Conservation (phyloP, 2,888 invertebrate genomes). For the Cerastis leucographa region DNA sequence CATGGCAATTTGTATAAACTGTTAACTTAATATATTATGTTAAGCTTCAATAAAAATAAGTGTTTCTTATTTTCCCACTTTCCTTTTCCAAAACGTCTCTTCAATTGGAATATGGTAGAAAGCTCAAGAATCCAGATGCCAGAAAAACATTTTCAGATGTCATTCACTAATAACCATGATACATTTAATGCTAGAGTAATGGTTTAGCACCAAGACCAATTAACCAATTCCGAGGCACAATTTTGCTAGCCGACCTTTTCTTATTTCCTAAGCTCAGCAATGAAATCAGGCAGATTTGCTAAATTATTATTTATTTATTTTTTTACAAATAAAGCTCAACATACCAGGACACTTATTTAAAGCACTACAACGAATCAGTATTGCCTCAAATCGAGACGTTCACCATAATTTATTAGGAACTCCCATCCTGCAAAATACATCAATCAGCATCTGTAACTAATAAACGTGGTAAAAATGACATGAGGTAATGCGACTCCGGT, state of each 20-base stretch:
- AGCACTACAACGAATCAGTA: background rate
- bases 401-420: background rate
- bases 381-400: background rate
- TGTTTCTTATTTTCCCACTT: conserved; percentile 26
- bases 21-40: conserved; percentile 89
- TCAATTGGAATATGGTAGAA: background rate
- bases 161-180: background rate
- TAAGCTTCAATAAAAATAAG: conserved; percentile 80
- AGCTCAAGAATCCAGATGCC: background rate
- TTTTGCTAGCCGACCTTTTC: background rate
- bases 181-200: too few species aligned
- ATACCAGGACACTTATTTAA: background rate
- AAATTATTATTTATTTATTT: conserved; percentile 14
- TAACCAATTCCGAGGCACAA: background rate
- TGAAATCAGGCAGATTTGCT: background rate
- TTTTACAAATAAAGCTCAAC: conserved; percentile 11
- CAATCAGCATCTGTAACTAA: background rate
- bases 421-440: background rate
- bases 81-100: background rate
- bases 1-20: conserved; percentile 88
- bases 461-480: too few species aligned
- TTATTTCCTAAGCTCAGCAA: background rate
- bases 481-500: background rate
- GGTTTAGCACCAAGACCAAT: too few species aligned
- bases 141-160: background rate